Percentiles rank a stretch among this genome's conserved stretches.
These are phyloP conservation scores for Aleiodes leptofemur DNA, from an alignment of 2,888 invertebrate species.

Conservation along the genomic window DNA sequence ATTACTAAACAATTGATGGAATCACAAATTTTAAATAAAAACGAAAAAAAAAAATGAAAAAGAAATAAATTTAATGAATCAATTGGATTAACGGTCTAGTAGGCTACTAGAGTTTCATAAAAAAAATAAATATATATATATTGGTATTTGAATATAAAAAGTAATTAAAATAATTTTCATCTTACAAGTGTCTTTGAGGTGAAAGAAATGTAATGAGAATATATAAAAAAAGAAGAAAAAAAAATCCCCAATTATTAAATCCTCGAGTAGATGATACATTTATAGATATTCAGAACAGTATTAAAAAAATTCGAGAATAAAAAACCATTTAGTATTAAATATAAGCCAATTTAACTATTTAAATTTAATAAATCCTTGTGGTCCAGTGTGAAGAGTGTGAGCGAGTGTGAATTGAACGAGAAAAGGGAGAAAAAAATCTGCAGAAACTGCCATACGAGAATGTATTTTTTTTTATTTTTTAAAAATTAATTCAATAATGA, in stretches of 20 bases:
- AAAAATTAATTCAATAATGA: too few relatives aligned
- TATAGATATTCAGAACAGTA: slow-evolving; percentile 17
- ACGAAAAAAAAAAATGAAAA: neutral
- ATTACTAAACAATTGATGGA: neutral
- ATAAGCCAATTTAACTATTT: slow-evolving; percentile 2
- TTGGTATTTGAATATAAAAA: neutral
- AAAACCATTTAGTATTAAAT: slow-evolving; percentile 3
- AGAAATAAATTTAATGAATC: neutral
- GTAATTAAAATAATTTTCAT: slow-evolving; percentile 29
- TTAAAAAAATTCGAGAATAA: slow-evolving; percentile 1
- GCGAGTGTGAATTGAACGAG: neutral
- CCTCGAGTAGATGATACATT: slow-evolving; percentile 2
- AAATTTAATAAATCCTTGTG: slow-evolving; percentile 5
- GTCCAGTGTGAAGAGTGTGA: slow-evolving; percentile 15
- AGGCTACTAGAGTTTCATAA: slow-evolving; percentile 20
- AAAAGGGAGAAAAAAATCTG: too few relatives aligned
- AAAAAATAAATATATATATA: slow-evolving; percentile 12
- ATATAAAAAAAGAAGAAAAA: neutral
- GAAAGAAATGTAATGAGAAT: slow-evolving; percentile 1
- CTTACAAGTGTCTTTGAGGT: slow-evolving; percentile 19
- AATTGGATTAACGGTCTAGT: slow-evolving; percentile 17
- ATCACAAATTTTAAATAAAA: slow-evolving; percentile 1
- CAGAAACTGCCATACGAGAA: too few relatives aligned
- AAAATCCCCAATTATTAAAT: slow-evolving; percentile 1
- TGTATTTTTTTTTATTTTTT: too few relatives aligned